Evolutionary conservation across 2,888 invertebrate genomes (phyloP), one percentile per base, ranked within the genome.

Genomic region (Apamea epomidion): DNA sequence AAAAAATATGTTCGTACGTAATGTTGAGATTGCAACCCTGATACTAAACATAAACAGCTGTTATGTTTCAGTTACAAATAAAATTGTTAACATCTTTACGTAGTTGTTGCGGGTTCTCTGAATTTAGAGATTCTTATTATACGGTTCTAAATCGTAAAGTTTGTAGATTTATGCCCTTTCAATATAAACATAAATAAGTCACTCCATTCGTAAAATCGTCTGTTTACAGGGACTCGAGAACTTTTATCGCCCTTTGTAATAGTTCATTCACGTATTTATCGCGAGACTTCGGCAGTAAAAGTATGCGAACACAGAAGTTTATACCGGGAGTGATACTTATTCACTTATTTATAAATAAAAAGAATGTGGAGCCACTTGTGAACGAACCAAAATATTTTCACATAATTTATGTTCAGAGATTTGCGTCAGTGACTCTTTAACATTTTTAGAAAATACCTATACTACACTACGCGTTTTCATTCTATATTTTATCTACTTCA

Each of bases 331-430:
- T 88, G 80, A 86, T 85, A 86, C 84, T 89, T 87, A 89, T 88
- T 89, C 89, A 89, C 88, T 86, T 87, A 89, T 89, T 89, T 88
- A 88, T 90, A 89, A 90, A 90, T 89, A 90, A 90, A 91, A 92
- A 87, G 65, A 89, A 90, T 91, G 78, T 90, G 85, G 88, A 90
- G 87, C 84, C 83, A 84, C 88, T 88, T 87, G 88, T 90, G 89
- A 88, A 89, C 85, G 84, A 85, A 91, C 86, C 88, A 88, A 91
- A 92, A 92, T 91, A 91, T 91, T 90, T 89, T 89, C 79, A 86
- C 84, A 88, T 91, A 92, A 93, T 91, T 93, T 92, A 92, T 91
- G 90, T 90, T 88, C 88, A 88, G 87, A 90, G 90, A 92, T 90
- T 91, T 93, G 92, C 93, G 93, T 93, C 93, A 93, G 83, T 90